Percentiles rank a stretch among this genome's conserved stretches.
Evolutionary conservation across 2,888 invertebrate species (phyloP).

Genomic region (Lasioglossum malachurum): DNA sequence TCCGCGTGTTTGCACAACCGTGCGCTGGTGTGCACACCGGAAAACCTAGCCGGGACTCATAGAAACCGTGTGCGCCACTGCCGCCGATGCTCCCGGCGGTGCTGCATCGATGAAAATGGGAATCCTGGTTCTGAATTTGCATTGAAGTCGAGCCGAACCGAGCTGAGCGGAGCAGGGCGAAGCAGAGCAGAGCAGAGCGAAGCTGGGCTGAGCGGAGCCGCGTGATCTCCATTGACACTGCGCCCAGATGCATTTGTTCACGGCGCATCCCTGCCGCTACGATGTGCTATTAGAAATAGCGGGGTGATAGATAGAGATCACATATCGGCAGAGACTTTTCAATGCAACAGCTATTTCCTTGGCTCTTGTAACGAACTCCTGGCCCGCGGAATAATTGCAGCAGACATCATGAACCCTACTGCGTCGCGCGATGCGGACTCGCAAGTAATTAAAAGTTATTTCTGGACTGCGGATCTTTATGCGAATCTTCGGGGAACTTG

Average conservation of each 20-base stretch:
- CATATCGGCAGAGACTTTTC: not conserved
- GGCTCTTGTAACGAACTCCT: not conserved
- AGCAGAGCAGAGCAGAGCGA: not conserved
- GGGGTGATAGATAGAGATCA: slow-evolving; percentile 2
- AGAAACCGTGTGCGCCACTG: slow-evolving; percentile 27
- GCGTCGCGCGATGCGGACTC: not conserved
- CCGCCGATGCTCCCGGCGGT: not conserved
- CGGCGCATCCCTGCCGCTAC: slow-evolving; percentile 9
- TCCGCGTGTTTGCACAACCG: slow-evolving; percentile 34
- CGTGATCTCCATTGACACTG: slow-evolving; percentile 41
- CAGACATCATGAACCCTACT: not conserved
- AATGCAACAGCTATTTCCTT: slow-evolving; percentile 33
- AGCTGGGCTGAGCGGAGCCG: not conserved
- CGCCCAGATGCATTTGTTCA: slow-evolving; percentile 41
- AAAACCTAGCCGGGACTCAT: slow-evolving; percentile 47
- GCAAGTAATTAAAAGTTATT: slow-evolving; percentile 4
- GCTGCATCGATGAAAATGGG: slow-evolving; percentile 48
- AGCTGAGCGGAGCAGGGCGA: not conserved
- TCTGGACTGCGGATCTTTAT: not conserved
- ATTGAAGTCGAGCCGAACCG: slow-evolving; percentile 31
- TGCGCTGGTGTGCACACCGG: slow-evolving; percentile 37
- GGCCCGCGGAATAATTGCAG: not conserved
- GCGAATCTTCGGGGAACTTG: not conserved
- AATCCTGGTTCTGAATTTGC: slow-evolving; percentile 41
- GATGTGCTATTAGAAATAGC: slow-evolving; percentile 31